phyloP scores from a whole-genome alignment of 2,797 vertebrate genomes.

The Macroramphosus scolopax region DNA sequence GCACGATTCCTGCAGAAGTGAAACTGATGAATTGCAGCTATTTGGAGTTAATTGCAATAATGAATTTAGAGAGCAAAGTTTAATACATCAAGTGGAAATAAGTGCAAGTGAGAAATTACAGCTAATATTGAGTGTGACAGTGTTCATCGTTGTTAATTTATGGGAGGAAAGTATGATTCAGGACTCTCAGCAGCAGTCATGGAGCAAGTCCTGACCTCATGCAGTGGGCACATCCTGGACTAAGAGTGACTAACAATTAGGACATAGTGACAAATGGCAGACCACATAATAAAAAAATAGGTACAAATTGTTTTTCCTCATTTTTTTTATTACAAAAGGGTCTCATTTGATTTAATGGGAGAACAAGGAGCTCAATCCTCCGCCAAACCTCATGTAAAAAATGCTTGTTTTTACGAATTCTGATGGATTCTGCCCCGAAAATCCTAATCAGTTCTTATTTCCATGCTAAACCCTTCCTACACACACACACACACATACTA shows the following conservation, averaged over 20 bases:
- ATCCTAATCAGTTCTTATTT: too few species aligned
- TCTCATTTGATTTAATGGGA: not conserved
- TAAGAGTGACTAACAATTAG: constrained; percentile 22
- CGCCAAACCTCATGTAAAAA: too few species aligned
- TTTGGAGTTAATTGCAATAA: not conserved
- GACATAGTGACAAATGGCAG: constrained; percentile 39
- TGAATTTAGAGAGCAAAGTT: not conserved
- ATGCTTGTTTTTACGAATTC: too few species aligned
- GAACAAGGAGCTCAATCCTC: too few species aligned
- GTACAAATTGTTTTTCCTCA: too few species aligned
- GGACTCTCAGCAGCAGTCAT: constrained; percentile 29
- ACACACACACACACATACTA: too few species aligned
- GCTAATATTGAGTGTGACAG: constrained; percentile 22
- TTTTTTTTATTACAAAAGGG: too few species aligned
- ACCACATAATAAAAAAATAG: constrained; percentile 8
- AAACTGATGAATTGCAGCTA: not conserved
- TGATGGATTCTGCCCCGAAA: too few species aligned
- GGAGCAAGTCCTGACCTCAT: constrained; percentile 51
- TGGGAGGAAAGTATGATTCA: constrained; percentile 58
- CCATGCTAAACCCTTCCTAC: too few species aligned
- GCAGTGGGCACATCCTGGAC: constrained; percentile 23
- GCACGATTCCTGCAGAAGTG: constrained; percentile 7
- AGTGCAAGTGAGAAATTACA: constrained; percentile 17
- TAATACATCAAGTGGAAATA: constrained; percentile 19
- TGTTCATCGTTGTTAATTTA: constrained; percentile 30